Percentiles rank a stretch among this genome's conserved stretches.
Evolutionary conservation across 2,797 vertebrate genomes (phyloP).

Genomic region (Euphonia xanthogaster): DNA sequence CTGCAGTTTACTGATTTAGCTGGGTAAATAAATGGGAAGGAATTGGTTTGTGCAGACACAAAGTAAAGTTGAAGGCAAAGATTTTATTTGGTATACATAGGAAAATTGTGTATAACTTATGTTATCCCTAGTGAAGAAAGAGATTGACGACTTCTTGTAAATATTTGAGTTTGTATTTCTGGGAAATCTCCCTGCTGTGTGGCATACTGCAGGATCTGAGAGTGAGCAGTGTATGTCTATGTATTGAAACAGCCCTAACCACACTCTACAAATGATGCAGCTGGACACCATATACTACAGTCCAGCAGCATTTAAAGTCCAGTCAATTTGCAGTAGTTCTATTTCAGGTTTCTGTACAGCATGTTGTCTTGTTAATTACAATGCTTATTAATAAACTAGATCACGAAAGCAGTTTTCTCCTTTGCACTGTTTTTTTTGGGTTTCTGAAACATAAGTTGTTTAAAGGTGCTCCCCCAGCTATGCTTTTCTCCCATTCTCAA

Average conservation of each 20-base stretch:
- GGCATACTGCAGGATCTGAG: conserved; percentile 66
- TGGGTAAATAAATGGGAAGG: background rate
- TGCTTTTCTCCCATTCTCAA: background rate
- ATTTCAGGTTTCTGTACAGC: conserved; percentile 74
- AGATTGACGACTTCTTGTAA: conserved; percentile 65
- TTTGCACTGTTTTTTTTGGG: background rate
- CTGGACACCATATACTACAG: background rate
- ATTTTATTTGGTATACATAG: conserved; percentile 65
- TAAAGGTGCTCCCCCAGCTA: background rate
- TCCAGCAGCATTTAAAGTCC: conserved; percentile 55
- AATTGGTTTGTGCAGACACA: conserved; percentile 40
- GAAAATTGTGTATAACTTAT: conserved; percentile 69
- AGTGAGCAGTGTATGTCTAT: conserved; percentile 61
- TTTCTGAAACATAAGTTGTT: background rate
- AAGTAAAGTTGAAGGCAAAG: conserved; percentile 66
- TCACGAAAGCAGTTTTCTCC: conserved; percentile 40
- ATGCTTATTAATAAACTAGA: conserved; percentile 78
- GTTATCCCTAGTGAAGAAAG: conserved; percentile 64
- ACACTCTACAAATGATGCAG: conserved; percentile 19
- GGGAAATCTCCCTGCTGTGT: conserved; percentile 56
- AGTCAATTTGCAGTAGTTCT: conserved; percentile 69
- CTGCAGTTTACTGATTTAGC: background rate
- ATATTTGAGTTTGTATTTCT: conserved; percentile 73
- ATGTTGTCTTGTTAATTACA: conserved; percentile 78
- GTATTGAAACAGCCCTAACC: conserved; percentile 54